Percentiles rank a stretch among this genome's conserved stretches.
phyloP scores from a whole-genome alignment of 2,113 vertebrate genomes.

The Connochaetes taurinus region DNA sequence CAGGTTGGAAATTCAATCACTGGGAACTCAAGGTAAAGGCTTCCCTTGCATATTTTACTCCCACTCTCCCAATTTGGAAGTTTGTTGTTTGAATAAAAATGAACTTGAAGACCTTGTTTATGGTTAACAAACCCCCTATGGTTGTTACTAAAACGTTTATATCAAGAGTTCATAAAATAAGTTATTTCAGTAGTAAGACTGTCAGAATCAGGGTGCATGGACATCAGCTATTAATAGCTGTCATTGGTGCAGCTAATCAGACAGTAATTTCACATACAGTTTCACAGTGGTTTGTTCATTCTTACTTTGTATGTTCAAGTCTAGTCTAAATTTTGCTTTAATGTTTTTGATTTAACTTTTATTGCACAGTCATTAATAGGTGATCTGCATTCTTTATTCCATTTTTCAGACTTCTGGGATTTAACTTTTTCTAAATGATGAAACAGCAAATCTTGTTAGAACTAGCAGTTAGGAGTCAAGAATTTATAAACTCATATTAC shows the following conservation, averaged over 20 bases:
- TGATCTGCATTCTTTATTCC: neutral
- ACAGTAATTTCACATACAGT: neutral
- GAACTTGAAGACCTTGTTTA: neutral
- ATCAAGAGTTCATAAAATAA: neutral
- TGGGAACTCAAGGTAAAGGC: constrained; percentile 95
- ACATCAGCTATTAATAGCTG: neutral
- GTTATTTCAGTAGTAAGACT: neutral
- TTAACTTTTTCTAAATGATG: neutral
- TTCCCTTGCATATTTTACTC: neutral
- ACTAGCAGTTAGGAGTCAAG: neutral
- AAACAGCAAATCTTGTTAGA: neutral
- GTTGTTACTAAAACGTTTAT: neutral
- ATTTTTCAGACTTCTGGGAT: neutral
- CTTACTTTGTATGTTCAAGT: neutral
- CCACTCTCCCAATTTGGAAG: neutral
- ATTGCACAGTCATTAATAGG: neutral
- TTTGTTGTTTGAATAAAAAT: neutral
- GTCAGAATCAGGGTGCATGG: neutral
- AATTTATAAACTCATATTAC: neutral
- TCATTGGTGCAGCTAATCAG: neutral
- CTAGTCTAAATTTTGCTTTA: neutral
- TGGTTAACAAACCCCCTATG: neutral
- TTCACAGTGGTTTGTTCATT: neutral
- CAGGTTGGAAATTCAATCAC: constrained; percentile 99
- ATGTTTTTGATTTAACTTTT: neutral